Conservation (phyloP, 2,888 invertebrate genomes). For the Serripes groenlandicus region DNA sequence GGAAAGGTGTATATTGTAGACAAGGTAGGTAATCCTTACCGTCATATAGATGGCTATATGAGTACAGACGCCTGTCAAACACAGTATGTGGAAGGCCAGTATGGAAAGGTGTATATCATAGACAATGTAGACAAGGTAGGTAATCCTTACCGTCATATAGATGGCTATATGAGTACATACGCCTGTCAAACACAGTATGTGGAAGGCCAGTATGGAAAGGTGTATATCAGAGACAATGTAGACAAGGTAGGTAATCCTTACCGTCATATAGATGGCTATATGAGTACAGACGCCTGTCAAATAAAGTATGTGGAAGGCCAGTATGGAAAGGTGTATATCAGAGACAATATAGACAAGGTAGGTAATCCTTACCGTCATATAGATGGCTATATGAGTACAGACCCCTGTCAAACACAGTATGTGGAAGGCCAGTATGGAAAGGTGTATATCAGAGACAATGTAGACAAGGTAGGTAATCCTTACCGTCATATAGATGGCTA, state of each 20-base stretch:
- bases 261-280: neutral
- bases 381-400: slow-evolving; percentile 65
- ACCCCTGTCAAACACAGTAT: slow-evolving; percentile 66
- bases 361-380: slow-evolving; percentile 49
- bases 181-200: slow-evolving; percentile 67
- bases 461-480: slow-evolving; percentile 64
- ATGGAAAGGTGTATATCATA: slow-evolving; percentile 64
- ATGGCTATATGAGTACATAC: slow-evolving; percentile 65
- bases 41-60: slow-evolving; percentile 69
- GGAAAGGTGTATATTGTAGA: slow-evolving; percentile 67
- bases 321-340: neutral
- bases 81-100: slow-evolving; percentile 62
- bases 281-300: neutral
- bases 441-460: slow-evolving; percentile 65
- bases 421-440: slow-evolving; percentile 64
- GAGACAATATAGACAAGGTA: slow-evolving; percentile 14
- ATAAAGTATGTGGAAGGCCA: neutral
- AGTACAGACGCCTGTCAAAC: slow-evolving; percentile 68
- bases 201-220: slow-evolving; percentile 64
- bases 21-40: slow-evolving; percentile 19
- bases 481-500: slow-evolving; percentile 62
- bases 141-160: slow-evolving; percentile 45
- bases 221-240: slow-evolving; percentile 65
- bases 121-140: slow-evolving; percentile 70
- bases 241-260: slow-evolving; percentile 59